Percentiles rank a stretch among this genome's conserved stretches.
Evolutionary conservation across 2,113 vertebrate genomes (phyloP).

Genomic region (Emydocephalus ijimae): DNA sequence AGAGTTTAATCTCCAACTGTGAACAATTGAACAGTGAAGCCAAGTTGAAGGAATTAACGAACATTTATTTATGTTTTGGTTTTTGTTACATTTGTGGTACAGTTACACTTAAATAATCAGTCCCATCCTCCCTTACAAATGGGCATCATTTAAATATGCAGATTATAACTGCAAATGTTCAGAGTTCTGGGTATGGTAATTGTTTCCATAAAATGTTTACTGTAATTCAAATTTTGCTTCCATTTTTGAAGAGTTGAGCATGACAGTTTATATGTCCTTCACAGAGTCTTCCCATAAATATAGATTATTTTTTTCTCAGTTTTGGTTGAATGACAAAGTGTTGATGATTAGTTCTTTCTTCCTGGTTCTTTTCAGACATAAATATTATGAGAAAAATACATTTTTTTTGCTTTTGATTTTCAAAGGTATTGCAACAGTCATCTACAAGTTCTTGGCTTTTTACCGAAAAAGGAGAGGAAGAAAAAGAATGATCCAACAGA

Average conservation of each 20-base stretch:
- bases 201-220: neutral
- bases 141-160: neutral
- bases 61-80: too few species aligned
- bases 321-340: neutral
- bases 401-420: conserved; percentile 47
- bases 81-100: too few species aligned
- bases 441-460: conserved; percentile 97
- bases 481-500: conserved; percentile 96
- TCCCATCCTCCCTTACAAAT: neutral
- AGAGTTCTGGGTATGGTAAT: neutral
- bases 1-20: too few species aligned
- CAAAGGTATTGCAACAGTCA: conserved; percentile 99
- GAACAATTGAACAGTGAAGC: too few species aligned
- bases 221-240: neutral
- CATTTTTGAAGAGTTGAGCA: neutral
- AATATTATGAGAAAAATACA: neutral
- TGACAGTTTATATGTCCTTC: neutral
- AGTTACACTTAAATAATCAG: conserved; percentile 13
- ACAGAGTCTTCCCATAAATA: neutral
- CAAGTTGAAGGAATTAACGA: too few species aligned
- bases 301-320: neutral
- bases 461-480: conserved; percentile 99
- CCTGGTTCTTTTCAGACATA: conserved; percentile 17
- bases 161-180: neutral
- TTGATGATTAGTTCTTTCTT: neutral